phyloP scores from a whole-genome alignment of 2,888 invertebrate species.

The Thecophora atra region DNA sequence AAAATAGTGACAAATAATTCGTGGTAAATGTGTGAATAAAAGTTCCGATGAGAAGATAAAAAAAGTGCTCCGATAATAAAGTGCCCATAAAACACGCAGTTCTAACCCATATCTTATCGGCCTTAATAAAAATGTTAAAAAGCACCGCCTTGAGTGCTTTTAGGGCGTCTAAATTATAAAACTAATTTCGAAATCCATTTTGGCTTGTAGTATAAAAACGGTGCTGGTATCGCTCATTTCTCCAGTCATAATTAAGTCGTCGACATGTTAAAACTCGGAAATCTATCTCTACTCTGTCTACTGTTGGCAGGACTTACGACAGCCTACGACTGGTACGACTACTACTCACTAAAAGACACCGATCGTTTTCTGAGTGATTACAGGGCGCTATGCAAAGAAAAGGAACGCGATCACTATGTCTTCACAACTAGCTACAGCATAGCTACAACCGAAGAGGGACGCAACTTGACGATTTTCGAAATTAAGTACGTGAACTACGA shows the following conservation, averaged over 20 bases:
- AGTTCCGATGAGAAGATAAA: no score
- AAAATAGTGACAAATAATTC: no score
- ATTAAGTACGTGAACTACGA: conserved; percentile 64
- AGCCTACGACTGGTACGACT: conserved; percentile 55
- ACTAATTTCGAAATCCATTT: no score
- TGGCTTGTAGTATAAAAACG: background rate
- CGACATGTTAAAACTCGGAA: background rate
- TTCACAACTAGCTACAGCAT: conserved; percentile 66
- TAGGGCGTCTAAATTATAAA: no score
- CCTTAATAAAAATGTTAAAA: no score
- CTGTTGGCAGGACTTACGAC: background rate
- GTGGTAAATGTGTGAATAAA: no score
- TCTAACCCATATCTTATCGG: no score
- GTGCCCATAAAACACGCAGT: no score
- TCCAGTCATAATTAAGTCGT: background rate
- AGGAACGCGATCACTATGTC: conserved; percentile 66
- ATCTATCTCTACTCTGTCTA: background rate
- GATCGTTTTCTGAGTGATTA: conserved; percentile 58
- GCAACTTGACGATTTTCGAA: conserved; percentile 68
- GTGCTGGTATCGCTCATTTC: no score
- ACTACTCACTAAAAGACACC: conserved; percentile 67
- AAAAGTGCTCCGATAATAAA: no score
- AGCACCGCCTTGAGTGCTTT: no score
- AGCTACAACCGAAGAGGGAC: conserved; percentile 70
- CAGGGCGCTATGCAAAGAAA: conserved; percentile 60